Evolutionary conservation across 2,888 invertebrate genomes (phyloP), one percentile per base, ranked within the genome.

Genomic region (Cryptocephalus primarius): DNA sequence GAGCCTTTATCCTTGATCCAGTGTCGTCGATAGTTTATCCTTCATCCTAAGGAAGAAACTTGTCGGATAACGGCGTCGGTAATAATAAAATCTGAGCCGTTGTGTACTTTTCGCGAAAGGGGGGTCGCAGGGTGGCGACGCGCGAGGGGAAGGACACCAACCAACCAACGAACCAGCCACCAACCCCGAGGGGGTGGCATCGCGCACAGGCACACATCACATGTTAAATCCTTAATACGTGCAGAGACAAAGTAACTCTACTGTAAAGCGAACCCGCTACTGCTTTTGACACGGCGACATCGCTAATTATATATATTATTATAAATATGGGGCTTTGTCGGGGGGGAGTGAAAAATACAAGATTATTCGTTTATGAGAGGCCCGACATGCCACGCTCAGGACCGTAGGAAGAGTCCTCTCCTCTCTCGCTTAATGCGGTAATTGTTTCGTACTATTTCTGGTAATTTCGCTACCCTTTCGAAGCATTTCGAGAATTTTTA

Each of bases 251-350:
- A 64, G 64, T 64, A 66, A 66, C 61, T 66, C 63, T 65, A 66
- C 61, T 65, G 66, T 66, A 63, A 66, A 66, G 62, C 63, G 59
- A 57, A 48, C 57, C 55, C 57, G 51, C 54, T 56, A 57, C 62
- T 66, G 66, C 63, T 66, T 65, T 65, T 66, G 66, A 66, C 66
- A 61, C 62, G 56, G 58, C 63, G 64, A 65, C 65, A 61, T 63
- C 60, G 59, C 64, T 66, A 66, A 66, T 66, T 66, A 66, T 65
- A 66, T 65, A 66, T 66, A 66, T 66, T 66, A 66, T 65, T 65
- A 66, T 66, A 66, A 66, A 65, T 66, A 65, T 62, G 64, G 58
- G 57, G 58, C 61, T 61, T 60, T 41, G 44, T 48, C 43, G 46
- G 48, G 43, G 49, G 49, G 49, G 52, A 49, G 50, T 43, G 51